A percentile compares a stretch with the other conserved stretches of the same genome.
Evolutionary conservation across 2,797 vertebrate genomes (phyloP).

Genomic region (Ambastaia sidthimunki): DNA sequence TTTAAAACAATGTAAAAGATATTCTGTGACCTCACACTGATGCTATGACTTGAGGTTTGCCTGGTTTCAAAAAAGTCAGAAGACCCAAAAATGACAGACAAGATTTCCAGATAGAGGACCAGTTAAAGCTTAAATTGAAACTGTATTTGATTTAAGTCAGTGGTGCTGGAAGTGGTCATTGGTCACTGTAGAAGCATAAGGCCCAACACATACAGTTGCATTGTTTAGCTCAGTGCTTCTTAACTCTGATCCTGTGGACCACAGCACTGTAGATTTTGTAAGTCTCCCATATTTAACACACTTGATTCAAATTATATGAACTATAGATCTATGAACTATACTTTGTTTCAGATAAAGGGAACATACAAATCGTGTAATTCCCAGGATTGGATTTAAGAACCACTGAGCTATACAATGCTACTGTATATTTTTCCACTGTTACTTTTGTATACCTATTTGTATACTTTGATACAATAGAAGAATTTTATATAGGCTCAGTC

Average conservation of each 20-base stretch:
- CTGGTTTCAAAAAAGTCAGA: slow-evolving; percentile 41
- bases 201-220: too few species aligned
- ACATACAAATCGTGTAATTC: not conserved
- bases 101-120: slow-evolving; percentile 27
- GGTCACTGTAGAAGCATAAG: too few species aligned
- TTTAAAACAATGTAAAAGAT: slow-evolving; percentile 54
- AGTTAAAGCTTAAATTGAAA: slow-evolving; percentile 9
- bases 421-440: not conserved
- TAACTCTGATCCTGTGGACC: slow-evolving; percentile 10
- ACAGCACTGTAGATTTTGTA: not conserved
- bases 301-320: too few species aligned
- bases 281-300: not conserved
- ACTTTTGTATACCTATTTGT: not conserved
- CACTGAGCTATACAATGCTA: not conserved
- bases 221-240: not conserved
- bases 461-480: not conserved
- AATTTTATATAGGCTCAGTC: not conserved
- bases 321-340: not conserved
- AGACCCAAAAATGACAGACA: slow-evolving; percentile 78
- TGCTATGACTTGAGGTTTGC: slow-evolving; percentile 66
- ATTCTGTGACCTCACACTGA: slow-evolving; percentile 59
- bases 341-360: not conserved
- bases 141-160: not conserved
- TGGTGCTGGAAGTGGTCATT: too few species aligned
- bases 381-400: not conserved